Evolutionary conservation across 2,113 vertebrate genomes (phyloP).

Genomic region (Lasiurus borealis): DNA sequence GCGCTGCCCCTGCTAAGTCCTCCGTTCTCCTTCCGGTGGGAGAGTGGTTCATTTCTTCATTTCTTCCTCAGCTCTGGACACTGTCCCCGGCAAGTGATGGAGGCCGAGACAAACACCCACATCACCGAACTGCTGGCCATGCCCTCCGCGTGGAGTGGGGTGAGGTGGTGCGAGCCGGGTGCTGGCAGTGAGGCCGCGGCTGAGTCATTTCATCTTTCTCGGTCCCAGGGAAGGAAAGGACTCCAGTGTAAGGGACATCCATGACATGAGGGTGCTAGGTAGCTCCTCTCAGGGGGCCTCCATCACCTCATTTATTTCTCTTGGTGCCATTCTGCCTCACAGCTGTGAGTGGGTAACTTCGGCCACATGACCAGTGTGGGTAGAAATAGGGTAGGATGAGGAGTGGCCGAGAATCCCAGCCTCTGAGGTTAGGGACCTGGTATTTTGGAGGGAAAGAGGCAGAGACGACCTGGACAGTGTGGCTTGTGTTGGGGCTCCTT

Average conservation of each 20-base stretch:
- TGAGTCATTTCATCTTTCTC: not conserved
- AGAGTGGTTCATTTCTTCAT: not conserved
- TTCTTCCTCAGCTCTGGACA: not conserved
- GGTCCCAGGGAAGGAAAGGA: not conserved
- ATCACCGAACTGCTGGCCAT: not conserved
- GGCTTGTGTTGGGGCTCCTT: not conserved
- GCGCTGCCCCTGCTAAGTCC: fast-evolving
- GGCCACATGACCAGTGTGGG: not conserved
- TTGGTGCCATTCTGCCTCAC: not conserved
- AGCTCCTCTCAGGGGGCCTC: not conserved
- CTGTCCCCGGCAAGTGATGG: not conserved
- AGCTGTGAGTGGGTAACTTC: not conserved
- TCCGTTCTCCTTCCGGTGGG: not conserved
- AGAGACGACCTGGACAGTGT: not conserved
- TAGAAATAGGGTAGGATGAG: not conserved
- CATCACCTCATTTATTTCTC: not conserved
- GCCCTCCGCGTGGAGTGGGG: not conserved
- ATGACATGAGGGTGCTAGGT: fast-evolving
- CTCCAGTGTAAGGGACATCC: not conserved
- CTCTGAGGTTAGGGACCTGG: not conserved
- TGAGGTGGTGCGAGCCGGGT: fast-evolving
- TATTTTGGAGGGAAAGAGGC: not conserved
- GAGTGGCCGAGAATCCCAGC: not conserved
- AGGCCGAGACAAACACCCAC: not conserved
- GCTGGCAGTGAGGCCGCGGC: not conserved